phyloP scores from a whole-genome alignment of 2,888 invertebrate species.

The Thera obeliscata region DNA sequence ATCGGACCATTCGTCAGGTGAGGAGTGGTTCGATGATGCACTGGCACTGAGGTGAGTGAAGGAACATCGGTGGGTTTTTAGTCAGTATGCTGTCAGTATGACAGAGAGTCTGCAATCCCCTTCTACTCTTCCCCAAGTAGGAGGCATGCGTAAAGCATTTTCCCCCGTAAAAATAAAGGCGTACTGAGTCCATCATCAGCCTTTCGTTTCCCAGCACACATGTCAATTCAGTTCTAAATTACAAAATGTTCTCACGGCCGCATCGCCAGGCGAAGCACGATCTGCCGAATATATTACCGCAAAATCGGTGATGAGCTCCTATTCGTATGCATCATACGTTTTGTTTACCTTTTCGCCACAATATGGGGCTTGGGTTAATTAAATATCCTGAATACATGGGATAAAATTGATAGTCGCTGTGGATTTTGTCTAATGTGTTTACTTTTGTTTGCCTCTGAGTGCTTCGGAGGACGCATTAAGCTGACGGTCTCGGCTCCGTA shows the following conservation, averaged over 20 bases:
- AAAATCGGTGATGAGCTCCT: conserved; percentile 34
- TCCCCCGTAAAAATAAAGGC: no score
- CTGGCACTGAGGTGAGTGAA: no score
- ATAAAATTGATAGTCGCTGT: background rate
- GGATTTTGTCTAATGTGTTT: background rate
- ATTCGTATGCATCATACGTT: conserved; percentile 42
- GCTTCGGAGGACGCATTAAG: no score
- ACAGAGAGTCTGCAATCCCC: no score
- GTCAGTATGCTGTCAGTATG: no score
- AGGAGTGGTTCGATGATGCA: no score
- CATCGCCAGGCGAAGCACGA: conserved; percentile 33
- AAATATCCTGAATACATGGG: conserved; percentile 3
- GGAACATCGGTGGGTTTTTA: no score
- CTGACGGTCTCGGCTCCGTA: no score
- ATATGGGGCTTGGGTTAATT: conserved; percentile 22
- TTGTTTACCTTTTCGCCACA: conserved; percentile 43
- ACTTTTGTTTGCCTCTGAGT: background rate
- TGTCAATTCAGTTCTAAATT: conserved; percentile 25
- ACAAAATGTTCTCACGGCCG: conserved; percentile 17
- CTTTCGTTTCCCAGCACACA: background rate
- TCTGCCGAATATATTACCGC: conserved; percentile 40
- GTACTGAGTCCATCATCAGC: no score
- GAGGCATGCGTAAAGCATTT: no score
- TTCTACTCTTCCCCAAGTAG: no score
- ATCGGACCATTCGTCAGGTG: no score